These are phyloP conservation scores for Brachystomella parvula DNA, from an alignment of 1,140 invertebrate species.

Conservation along the genomic window DNA sequence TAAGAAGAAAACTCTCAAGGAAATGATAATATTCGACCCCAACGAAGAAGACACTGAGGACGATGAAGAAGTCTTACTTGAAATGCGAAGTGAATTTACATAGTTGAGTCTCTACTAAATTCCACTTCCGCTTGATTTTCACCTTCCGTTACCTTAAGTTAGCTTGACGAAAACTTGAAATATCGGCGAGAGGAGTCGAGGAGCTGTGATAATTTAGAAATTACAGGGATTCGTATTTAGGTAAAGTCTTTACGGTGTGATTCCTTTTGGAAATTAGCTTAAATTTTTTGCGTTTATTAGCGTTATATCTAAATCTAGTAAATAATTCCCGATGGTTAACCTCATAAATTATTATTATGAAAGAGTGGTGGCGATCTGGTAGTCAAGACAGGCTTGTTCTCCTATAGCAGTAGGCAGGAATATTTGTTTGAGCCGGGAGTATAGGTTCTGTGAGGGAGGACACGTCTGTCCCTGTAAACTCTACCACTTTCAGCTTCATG, in stretches of 20 bases:
- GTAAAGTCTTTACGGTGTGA: not conserved
- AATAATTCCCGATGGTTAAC: not conserved
- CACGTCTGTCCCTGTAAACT: slow-evolving; percentile 30
- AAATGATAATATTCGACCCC: slow-evolving; percentile 40
- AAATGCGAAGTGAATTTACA: slow-evolving; percentile 51
- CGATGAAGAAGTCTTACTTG: slow-evolving; percentile 52
- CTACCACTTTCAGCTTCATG: slow-evolving; percentile 25
- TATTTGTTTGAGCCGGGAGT: slow-evolving; percentile 3
- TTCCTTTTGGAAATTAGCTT: not conserved
- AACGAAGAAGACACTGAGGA: slow-evolving; percentile 53
- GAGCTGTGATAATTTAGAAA: not conserved
- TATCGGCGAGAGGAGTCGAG: not conserved
- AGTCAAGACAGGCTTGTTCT: slow-evolving; percentile 32
- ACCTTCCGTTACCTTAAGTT: not conserved
- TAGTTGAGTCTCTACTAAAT: not conserved
- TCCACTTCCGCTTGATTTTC: slow-evolving; percentile 38
- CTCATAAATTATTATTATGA: no score
- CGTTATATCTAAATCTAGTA: not conserved
- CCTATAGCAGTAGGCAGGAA: slow-evolving; percentile 19
- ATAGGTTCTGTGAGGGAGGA: slow-evolving; percentile 20
- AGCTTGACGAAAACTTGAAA: not conserved
- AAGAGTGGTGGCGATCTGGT: no score
- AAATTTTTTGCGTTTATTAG: not conserved
- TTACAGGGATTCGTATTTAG: not conserved
- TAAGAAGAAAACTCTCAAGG: slow-evolving; percentile 39